Percentiles rank a stretch among this genome's conserved stretches.
Evolutionary conservation across 2,113 vertebrate genomes (phyloP).

Genomic region (Alosa alosa): DNA sequence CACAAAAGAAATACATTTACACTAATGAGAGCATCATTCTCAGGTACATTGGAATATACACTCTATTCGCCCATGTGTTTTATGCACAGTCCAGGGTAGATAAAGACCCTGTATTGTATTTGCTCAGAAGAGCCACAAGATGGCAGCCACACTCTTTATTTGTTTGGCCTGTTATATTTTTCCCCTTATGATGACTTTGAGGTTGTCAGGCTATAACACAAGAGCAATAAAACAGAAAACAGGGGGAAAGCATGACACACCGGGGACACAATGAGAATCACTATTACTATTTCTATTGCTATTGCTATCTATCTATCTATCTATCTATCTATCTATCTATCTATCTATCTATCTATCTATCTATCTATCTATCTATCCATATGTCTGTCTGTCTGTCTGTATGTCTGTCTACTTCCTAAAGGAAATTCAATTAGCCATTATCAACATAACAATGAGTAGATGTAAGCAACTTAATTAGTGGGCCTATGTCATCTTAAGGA

Average conservation of each 20-base stretch:
- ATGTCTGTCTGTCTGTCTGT: not conserved
- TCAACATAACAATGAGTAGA: not conserved
- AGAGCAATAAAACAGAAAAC: not conserved
- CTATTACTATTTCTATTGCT: not conserved
- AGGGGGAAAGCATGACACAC: constrained; percentile 7
- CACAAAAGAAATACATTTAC: not conserved
- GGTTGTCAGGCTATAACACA: not conserved
- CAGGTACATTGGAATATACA: not conserved
- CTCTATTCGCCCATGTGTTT: not conserved
- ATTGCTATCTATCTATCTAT: not conserved
- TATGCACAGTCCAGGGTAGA: not conserved
- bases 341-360: not conserved
- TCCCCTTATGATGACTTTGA: not conserved
- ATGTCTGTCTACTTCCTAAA: not conserved
- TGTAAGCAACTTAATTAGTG: not conserved
- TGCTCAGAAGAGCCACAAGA: not conserved
- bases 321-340: constrained; percentile 2
- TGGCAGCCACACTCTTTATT: not conserved
- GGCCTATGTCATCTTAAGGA: not conserved
- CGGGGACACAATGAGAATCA: not conserved
- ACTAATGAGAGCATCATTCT: not conserved
- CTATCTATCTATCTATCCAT: constrained; percentile 5
- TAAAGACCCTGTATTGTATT: not conserved
- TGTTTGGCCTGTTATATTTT: not conserved
- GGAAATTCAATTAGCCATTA: not conserved